Conservation (phyloP, 2,113 vertebrate species). For the Silurus meridionalis region DNA sequence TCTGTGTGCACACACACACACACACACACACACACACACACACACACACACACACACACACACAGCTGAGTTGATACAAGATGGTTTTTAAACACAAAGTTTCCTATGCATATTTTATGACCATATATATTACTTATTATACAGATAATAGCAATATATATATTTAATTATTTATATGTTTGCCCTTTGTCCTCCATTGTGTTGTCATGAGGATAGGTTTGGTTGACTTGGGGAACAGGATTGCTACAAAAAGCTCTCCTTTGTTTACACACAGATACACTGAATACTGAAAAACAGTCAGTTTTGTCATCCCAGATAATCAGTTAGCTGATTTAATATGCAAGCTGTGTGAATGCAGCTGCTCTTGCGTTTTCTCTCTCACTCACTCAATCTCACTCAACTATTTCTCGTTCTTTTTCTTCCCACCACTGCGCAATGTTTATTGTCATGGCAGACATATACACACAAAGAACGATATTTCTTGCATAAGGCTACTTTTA, state of each 20-base stretch:
- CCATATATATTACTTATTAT: neutral
- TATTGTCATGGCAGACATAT: slow-evolving; percentile 32
- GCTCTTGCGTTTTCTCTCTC: slow-evolving; percentile 18
- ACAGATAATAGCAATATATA: neutral
- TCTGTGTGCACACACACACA: too few species aligned
- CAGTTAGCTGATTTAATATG: slow-evolving; percentile 56
- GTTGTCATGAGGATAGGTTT: slow-evolving; percentile 31
- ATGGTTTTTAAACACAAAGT: slow-evolving; percentile 9
- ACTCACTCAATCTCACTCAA: slow-evolving; percentile 20
- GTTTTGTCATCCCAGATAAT: slow-evolving; percentile 58
- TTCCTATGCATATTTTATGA: slow-evolving; percentile 23
- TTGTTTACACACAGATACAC: slow-evolving; percentile 52
- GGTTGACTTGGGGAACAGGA: slow-evolving; percentile 37
- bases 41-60: slow-evolving; percentile 15
- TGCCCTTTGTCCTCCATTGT: slow-evolving; percentile 14
- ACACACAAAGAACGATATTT: slow-evolving; percentile 1
- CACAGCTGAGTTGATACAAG: neutral
- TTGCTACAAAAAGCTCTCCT: slow-evolving; percentile 34
- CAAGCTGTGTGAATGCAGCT: slow-evolving; percentile 41
- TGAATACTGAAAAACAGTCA: slow-evolving; percentile 52
- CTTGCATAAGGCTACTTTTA: neutral
- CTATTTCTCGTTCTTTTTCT: neutral
- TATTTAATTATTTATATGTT: neutral
- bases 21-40: slow-evolving; percentile 15
- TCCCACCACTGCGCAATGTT: neutral